These are phyloP conservation scores for Lydus trimaculatus DNA, from an alignment of 2,888 invertebrate species.

Conservation along the genomic window DNA sequence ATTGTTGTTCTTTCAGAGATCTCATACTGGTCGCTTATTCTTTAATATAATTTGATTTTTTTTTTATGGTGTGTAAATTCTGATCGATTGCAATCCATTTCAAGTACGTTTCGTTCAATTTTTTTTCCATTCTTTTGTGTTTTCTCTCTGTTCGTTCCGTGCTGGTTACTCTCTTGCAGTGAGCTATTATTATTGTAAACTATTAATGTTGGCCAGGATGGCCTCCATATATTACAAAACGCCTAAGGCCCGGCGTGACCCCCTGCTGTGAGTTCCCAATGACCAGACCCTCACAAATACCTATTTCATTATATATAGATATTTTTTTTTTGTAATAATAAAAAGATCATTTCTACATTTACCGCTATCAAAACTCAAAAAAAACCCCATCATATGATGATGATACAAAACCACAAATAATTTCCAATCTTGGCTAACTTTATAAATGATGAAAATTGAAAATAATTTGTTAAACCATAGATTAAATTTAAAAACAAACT, in stretches of 20 bases:
- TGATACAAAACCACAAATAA: not conserved
- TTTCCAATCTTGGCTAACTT: not conserved
- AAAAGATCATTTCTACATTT: slow-evolving; percentile 22
- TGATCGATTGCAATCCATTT: slow-evolving; percentile 7
- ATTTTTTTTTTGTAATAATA: slow-evolving; percentile 21
- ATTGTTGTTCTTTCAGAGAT: too few relatives aligned
- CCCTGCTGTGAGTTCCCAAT: slow-evolving; percentile 57
- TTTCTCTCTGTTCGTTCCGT: not conserved
- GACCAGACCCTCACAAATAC: slow-evolving; percentile 52
- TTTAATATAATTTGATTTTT: not conserved
- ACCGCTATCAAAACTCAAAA: slow-evolving; percentile 18
- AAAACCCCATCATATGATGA: slow-evolving; percentile 2
- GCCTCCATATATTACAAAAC: slow-evolving; percentile 56
- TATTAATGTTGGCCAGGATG: slow-evolving; percentile 52
- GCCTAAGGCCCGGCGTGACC: slow-evolving; percentile 55
- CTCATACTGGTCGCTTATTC: too few relatives aligned
- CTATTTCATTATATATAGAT: slow-evolving; percentile 37
- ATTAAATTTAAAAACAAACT: slow-evolving; percentile 16
- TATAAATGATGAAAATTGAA: slow-evolving; percentile 3
- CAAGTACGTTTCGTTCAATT: not conserved
- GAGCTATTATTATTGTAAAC: slow-evolving; percentile 54
- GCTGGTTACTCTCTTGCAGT: slow-evolving; percentile 19
- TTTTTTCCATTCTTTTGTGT: not conserved
- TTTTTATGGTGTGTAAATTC: not conserved
- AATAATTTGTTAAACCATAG: not conserved